Conservation (phyloP, 1,140 invertebrate species). For the Trinorchestia longiramus region DNA sequence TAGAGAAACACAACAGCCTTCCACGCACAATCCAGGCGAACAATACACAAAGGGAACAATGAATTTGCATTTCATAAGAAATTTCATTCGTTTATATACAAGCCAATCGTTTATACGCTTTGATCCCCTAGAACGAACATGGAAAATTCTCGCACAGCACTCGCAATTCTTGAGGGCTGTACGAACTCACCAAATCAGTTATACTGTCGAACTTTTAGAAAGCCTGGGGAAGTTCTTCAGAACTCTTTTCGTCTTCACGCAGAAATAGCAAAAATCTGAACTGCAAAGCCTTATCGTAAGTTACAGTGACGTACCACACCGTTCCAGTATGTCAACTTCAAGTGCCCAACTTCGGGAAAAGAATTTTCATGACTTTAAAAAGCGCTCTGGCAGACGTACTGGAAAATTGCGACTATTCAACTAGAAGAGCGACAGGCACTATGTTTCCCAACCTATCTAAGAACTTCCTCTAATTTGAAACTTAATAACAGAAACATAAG, state of each 20-base stretch:
- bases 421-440: background rate
- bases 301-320: background rate
- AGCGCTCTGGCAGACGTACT: background rate
- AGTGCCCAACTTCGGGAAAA: background rate
- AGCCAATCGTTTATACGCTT: background rate
- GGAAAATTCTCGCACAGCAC: background rate
- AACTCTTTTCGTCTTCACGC: background rate
- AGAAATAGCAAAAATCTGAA: background rate
- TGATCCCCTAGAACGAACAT: background rate
- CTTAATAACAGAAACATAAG: background rate
- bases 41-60: background rate
- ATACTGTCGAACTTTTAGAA: background rate
- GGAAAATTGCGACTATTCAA: background rate
- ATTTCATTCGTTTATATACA: too few species aligned
- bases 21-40: background rate
- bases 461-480: background rate
- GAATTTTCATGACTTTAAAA: slow-evolving; percentile 2
- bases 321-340: slow-evolving; percentile 7
- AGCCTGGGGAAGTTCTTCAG: background rate
- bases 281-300: background rate
- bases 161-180: background rate
- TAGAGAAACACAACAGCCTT: background rate
- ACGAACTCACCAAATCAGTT: background rate
- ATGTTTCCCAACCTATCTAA: background rate
- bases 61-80: background rate